Conservation (phyloP, 2,113 vertebrate genomes). For the Spheniscus mendiculus region DNA sequence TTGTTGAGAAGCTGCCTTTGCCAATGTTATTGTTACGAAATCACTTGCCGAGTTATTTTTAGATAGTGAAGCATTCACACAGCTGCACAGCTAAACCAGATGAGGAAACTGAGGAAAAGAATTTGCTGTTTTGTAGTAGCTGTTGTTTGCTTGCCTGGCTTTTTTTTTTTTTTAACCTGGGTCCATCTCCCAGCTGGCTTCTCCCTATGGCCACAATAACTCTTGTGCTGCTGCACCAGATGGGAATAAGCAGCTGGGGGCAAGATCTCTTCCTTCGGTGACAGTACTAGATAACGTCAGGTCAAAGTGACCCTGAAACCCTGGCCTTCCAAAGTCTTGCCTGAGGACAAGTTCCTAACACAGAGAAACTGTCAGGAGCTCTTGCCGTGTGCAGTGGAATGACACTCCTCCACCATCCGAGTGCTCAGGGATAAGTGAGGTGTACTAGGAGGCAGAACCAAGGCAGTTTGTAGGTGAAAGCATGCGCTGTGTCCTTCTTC, state of each 20-base stretch:
- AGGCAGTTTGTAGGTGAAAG: neutral
- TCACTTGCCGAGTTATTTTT: neutral
- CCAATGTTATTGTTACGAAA: neutral
- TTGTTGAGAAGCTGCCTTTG: neutral
- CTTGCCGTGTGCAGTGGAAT: neutral
- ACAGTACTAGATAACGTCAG: neutral
- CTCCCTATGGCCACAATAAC: neutral
- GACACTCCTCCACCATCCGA: neutral
- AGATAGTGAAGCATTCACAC: neutral
- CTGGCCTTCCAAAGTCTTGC: neutral
- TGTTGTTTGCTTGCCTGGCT: neutral
- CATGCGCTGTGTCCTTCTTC: accelerated
- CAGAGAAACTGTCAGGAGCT: neutral
- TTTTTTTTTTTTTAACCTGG: neutral
- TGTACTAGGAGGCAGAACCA: neutral
- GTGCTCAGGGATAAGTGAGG: neutral
- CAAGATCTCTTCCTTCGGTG: neutral
- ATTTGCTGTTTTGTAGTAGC: neutral
- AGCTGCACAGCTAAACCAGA: neutral
- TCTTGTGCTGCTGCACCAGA: accelerated
- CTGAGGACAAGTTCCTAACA: neutral
- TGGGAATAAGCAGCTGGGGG: neutral
- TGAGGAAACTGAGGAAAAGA: neutral
- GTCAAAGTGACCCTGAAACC: neutral
- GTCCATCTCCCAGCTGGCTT: neutral